Percentiles rank a stretch among this genome's conserved stretches.
Evolutionary conservation across 2,888 invertebrate genomes (phyloP).

Genomic region (Diarsia brunnea): DNA sequence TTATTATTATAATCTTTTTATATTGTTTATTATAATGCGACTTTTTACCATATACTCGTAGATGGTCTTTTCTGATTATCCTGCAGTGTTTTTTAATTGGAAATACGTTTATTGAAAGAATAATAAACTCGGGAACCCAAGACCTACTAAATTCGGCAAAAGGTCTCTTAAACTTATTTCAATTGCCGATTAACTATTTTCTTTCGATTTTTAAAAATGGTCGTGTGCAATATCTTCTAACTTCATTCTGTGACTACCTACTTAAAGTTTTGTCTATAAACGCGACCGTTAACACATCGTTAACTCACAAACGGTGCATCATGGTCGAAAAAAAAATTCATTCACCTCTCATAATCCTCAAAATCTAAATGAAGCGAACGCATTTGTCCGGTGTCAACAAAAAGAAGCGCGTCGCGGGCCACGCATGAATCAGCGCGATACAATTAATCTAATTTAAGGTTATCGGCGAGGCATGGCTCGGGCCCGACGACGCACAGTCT

Average conservation of each 20-base stretch:
- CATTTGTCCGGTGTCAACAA: conserved; percentile 87
- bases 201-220: not conserved
- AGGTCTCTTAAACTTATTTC: not conserved
- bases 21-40: not conserved
- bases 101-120: not conserved
- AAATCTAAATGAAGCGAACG: conserved; percentile 83
- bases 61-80: not conserved
- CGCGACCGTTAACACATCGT: conserved; percentile 37
- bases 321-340: conserved; percentile 73
- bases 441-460: conserved; percentile 90
- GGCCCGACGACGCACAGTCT: conserved; percentile 88
- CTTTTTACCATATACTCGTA: conserved; percentile 9
- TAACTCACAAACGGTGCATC: conserved; percentile 44
- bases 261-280: conserved; percentile 15
- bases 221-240: not conserved
- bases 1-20: not conserved
- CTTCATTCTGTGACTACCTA: not conserved
- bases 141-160: not conserved
- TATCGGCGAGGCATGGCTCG: conserved; percentile 87
- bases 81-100: conserved; percentile 3
- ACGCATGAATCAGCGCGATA: conserved; percentile 88
- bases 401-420: conserved; percentile 80
- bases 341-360: conserved; percentile 79
- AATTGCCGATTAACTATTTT: not conserved
- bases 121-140: not conserved